These are phyloP conservation scores for Pogonus chalceus DNA, from an alignment of 1,140 invertebrate species.

Conservation along the genomic window DNA sequence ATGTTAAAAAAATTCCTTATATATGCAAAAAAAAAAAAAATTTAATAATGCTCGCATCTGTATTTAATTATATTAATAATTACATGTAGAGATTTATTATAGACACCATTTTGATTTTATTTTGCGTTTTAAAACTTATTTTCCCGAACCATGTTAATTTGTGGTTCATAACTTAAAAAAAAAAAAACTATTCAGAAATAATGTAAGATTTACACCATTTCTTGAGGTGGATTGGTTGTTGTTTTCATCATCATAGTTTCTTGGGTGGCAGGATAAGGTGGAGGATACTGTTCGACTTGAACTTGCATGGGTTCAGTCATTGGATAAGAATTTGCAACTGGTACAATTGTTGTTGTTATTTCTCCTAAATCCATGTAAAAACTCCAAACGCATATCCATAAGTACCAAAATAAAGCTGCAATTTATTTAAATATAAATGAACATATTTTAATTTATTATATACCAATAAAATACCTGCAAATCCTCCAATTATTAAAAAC, in stretches of 20 bases:
- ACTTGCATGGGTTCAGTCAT: neutral
- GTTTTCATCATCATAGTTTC: neutral
- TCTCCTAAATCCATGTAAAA: neutral
- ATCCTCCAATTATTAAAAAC: neutral
- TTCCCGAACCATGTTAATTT: no score
- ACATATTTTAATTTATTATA: neutral
- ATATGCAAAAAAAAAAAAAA: no score
- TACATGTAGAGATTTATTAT: no score
- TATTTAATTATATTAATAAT: no score
- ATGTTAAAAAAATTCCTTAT: no score
- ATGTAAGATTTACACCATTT: neutral
- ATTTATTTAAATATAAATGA: neutral
- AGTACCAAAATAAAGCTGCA: neutral
- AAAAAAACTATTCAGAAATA: no score
- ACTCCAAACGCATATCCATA: neutral
- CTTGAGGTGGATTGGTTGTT: neutral
- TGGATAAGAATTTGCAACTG: neutral
- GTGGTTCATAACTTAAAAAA: no score
- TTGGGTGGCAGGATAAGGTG: neutral
- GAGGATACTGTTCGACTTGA: neutral
- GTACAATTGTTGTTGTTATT: neutral
- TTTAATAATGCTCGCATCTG: no score
- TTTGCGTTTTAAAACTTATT: no score
- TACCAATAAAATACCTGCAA: neutral
- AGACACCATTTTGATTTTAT: no score